Evolutionary conservation across 1,140 invertebrate genomes (phyloP).

Genomic region (Stegodyphus mimosarum): DNA sequence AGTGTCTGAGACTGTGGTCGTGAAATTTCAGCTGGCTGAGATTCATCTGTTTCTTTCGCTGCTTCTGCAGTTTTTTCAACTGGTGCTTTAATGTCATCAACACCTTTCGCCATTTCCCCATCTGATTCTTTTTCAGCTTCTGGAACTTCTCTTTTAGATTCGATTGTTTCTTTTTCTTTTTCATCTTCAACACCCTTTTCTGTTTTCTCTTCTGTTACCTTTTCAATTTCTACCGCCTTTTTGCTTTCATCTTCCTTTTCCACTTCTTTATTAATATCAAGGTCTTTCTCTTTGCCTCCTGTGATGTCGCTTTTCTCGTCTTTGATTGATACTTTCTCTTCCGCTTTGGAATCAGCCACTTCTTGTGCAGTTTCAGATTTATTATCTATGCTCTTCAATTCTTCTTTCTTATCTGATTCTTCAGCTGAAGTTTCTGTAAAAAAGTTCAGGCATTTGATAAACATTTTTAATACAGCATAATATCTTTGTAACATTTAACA

Average conservation of each 20-base stretch:
- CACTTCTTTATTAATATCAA: neutral
- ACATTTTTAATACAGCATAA: too few species aligned
- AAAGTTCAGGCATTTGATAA: too few species aligned
- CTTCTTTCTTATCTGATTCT: neutral
- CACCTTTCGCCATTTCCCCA: neutral
- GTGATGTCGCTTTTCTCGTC: neutral
- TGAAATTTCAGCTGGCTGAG: too few species aligned
- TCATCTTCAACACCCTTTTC: conserved; percentile 3
- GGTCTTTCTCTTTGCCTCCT: neutral
- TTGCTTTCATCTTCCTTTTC: neutral
- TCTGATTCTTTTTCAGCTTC: conserved; percentile 7
- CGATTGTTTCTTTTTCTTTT: neutral
- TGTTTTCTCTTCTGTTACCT: neutral
- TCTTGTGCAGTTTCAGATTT: neutral
- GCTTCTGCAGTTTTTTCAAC: neutral
- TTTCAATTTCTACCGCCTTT: neutral
- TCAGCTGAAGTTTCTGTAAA: neutral
- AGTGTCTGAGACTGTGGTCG: too few species aligned
- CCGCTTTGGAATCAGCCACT: neutral
- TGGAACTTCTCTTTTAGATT: neutral
- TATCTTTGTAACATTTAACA: too few species aligned
- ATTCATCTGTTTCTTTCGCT: conserved; percentile 1
- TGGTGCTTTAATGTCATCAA: neutral
- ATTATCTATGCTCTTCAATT: neutral
- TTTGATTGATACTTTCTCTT: neutral